phyloP scores from a whole-genome alignment of 64 coral and sea anemone genomes.

The Porites australiensis region DNA sequence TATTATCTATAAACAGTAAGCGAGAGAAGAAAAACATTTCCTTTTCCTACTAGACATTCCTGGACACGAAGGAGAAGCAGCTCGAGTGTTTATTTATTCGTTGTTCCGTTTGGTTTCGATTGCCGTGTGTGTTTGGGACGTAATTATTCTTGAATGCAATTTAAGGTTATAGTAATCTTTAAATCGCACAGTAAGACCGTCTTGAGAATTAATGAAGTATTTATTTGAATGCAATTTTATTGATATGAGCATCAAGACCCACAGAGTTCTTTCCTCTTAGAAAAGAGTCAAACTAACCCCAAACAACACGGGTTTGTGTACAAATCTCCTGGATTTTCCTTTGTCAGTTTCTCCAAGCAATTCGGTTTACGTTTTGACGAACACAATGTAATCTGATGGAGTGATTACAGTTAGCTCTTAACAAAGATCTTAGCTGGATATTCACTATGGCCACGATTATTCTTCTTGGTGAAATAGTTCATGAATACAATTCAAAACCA shows the following conservation, averaged over 20 bases:
- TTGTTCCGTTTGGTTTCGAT: not conserved
- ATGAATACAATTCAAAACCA: slow-evolving; percentile 9
- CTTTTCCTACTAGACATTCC: slow-evolving; percentile 41
- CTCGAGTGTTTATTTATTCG: not conserved
- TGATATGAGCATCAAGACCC: not conserved
- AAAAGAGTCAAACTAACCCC: not conserved
- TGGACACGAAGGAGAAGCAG: not conserved
- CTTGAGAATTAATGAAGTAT: slow-evolving; percentile 47
- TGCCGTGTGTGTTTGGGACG: not conserved
- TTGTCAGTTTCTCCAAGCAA: not conserved
- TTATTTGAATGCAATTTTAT: slow-evolving; percentile 42
- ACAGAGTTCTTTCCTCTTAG: not conserved
- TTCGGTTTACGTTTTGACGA: not conserved
- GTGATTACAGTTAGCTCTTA: not conserved
- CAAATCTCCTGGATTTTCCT: not conserved
- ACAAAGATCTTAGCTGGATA: slow-evolving; percentile 32
- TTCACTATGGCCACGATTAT: not conserved
- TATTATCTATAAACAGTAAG: slow-evolving; percentile 54
- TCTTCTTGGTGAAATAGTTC: not conserved
- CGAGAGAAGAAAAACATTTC: slow-evolving; percentile 51
- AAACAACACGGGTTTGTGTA: not conserved
- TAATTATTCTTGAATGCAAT: slow-evolving; percentile 16
- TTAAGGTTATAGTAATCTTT: slow-evolving; percentile 32
- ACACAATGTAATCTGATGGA: slow-evolving; percentile 19
- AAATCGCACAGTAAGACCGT: slow-evolving; percentile 6